These are phyloP conservation scores for Bacillus rossius DNA, from an alignment of 1,140 invertebrate genomes.

Conservation along the genomic window DNA sequence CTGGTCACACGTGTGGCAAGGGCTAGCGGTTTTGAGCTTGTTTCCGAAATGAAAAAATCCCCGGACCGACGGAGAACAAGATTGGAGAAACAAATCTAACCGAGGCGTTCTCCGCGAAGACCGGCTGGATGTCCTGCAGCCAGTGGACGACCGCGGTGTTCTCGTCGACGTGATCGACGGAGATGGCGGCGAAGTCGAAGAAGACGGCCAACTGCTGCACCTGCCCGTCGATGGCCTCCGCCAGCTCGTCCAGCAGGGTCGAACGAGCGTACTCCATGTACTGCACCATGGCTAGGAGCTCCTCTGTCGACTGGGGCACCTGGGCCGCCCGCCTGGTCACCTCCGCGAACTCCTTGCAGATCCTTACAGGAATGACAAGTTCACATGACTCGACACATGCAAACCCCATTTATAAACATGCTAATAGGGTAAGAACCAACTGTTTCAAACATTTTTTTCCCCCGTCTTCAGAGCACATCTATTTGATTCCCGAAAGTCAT, in stretches of 20 bases:
- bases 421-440: background rate
- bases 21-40: background rate
- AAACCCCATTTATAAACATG: too few relatives aligned
- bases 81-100: conserved; percentile 20
- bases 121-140: conserved; percentile 61
- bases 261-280: conserved; percentile 59
- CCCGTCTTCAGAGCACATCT: background rate
- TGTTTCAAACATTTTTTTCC: background rate
- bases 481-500: background rate
- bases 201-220: conserved; percentile 56
- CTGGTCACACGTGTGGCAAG: too few relatives aligned
- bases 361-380: too few relatives aligned
- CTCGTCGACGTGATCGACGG: conserved; percentile 56
- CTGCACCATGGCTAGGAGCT: conserved; percentile 61
- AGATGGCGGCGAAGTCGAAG: conserved; percentile 60
- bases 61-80: background rate
- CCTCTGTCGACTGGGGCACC: conserved; percentile 60
- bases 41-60: background rate
- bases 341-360: conserved; percentile 27
- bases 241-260: conserved; percentile 52
- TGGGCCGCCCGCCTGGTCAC: conserved; percentile 45
- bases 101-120: conserved; percentile 62
- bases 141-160: conserved; percentile 65
- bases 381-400: too few relatives aligned
- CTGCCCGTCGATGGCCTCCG: conserved; percentile 53